Base-by-base conservation (phyloP, 2,888 invertebrate genomes). In the Acleris sparsana region DNA sequence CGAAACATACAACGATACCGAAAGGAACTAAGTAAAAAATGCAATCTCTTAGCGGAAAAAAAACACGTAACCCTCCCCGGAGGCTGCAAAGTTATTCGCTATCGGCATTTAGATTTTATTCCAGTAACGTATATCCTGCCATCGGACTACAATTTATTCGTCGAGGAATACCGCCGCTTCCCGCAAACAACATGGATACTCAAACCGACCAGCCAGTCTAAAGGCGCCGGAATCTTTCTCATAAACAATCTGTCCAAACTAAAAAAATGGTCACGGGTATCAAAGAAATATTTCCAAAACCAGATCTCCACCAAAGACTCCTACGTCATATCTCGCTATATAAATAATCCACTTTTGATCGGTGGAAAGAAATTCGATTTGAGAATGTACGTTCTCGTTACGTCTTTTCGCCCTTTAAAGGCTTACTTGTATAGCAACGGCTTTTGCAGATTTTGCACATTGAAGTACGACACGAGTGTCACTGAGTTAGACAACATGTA, bases 281-380 rank as follows among this genome's bases (percentile, higher is more conserved):
- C 95, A 5, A 95, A 96, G 82, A 94, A 95, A 67, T 94, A 96
- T 5, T 96, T 97, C 79, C 96, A 97, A 86, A 96, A 96, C 13
- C 96, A 96, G 78, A 93, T 96, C 53, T 80, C 82, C 53, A 94
- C 95, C 43, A 97, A 97, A 84, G 97, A 97, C 85, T 96, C 96
- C 67, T 98, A 98, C 83, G 98, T 98, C 44, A 98, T 98, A 82
- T 98, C 98, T 17, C 96, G 96, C 92, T 98, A 98, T 83, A 98
- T 98, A 71, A 97, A 97, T 79, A 98, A 98, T 92, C 98, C 98
- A 5, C 90, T 98, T 60, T 89, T 98, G 74, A 98, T 98, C 80
- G 98, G 98, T 56, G 98, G 98, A 2, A 98, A 98, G 87, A 98
- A 98, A 88, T 98, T 98, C 87, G 98, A 98, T 91, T 94, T 98